These are phyloP conservation scores for Dioctria rufipes DNA, from an alignment of 2,888 invertebrate genomes.

Conservation along the genomic window DNA sequence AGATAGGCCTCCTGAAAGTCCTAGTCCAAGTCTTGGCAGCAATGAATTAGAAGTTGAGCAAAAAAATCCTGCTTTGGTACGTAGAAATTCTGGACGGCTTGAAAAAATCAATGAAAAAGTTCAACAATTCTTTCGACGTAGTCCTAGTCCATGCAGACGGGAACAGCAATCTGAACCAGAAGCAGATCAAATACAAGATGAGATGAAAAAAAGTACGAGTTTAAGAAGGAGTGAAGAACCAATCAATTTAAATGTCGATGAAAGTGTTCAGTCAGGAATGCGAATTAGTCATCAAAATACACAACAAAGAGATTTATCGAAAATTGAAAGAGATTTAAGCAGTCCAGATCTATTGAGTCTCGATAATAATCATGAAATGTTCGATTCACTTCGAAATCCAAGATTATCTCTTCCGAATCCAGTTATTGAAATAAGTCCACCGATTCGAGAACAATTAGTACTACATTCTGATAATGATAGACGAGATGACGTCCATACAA, in stretches of 20 bases:
- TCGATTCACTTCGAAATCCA: neutral
- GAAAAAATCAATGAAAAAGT: slow-evolving; percentile 51
- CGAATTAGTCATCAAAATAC: slow-evolving; percentile 63
- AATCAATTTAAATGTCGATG: slow-evolving; percentile 65
- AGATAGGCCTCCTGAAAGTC: neutral
- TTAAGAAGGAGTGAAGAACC: slow-evolving; percentile 68
- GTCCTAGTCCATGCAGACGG: slow-evolving; percentile 52
- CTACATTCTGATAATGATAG: slow-evolving; percentile 63
- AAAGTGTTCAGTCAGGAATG: slow-evolving; percentile 65
- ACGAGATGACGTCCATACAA: slow-evolving; percentile 74
- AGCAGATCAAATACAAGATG: slow-evolving; percentile 36
- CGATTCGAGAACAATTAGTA: slow-evolving; percentile 60
- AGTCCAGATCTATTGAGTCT: neutral
- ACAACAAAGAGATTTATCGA: slow-evolving; percentile 52
- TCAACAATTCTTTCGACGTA: slow-evolving; percentile 53
- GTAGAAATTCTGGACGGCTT: slow-evolving; percentile 29
- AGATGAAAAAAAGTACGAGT: slow-evolving; percentile 60
- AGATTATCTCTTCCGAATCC: slow-evolving; percentile 60
- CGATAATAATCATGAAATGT: neutral
- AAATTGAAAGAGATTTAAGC: neutral
- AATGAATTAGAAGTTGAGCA: neutral
- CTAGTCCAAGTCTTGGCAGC: neutral
- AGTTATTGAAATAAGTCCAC: slow-evolving; percentile 68
- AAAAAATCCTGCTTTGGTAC: slow-evolving; percentile 26
- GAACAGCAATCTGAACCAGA: slow-evolving; percentile 46